Evolutionary conservation across 92 coral and sea anemone genomes (phyloP).

Genomic region (Pocillopora grandis): DNA sequence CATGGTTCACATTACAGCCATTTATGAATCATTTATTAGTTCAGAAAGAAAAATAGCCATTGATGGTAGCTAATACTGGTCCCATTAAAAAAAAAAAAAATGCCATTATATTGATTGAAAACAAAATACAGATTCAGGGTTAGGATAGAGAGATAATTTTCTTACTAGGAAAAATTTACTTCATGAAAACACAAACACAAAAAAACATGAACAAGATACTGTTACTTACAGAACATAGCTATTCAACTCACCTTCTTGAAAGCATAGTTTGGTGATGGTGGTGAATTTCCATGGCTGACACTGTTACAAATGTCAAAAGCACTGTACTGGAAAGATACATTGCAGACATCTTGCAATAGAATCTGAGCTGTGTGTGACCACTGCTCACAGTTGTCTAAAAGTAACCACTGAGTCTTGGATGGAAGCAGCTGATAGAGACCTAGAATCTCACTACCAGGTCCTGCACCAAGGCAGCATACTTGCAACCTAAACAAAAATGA

Average conservation of each 20-base stretch:
- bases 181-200: too few species aligned
- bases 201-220: too few species aligned
- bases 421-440: slow-evolving; percentile 88
- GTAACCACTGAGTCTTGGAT: slow-evolving; percentile 81
- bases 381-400: slow-evolving; percentile 93
- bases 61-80: too few species aligned
- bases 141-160: too few species aligned
- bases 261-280: slow-evolving; percentile 61
- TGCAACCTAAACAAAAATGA: slow-evolving; percentile 51
- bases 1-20: too few species aligned
- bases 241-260: slow-evolving; percentile 70
- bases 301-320: slow-evolving; percentile 73
- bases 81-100: too few species aligned
- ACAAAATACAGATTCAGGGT: too few species aligned
- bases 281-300: slow-evolving; percentile 28
- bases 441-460: slow-evolving; percentile 97
- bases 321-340: slow-evolving; percentile 77
- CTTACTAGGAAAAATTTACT: too few species aligned
- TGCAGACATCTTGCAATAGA: slow-evolving; percentile 69
- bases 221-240: too few species aligned
- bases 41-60: too few species aligned
- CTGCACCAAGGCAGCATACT: slow-evolving; percentile 97
- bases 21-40: too few species aligned
- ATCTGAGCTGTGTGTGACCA: slow-evolving; percentile 95
- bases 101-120: too few species aligned